Base-by-base conservation (phyloP, 2,797 vertebrate species). In the Staurois parvus region DNA sequence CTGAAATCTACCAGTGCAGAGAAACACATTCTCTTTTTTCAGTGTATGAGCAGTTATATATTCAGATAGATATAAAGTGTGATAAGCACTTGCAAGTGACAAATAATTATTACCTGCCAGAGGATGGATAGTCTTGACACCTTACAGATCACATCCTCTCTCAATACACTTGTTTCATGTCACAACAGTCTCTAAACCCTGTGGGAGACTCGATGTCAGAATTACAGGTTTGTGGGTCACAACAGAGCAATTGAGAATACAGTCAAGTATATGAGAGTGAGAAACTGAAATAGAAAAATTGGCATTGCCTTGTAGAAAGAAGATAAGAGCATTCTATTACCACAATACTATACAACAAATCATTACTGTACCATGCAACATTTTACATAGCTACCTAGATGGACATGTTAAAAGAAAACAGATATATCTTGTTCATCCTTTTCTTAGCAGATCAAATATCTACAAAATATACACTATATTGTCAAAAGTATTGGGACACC, bases 91-190 rank as follows among this genome's bases (percentile, higher is more conserved):
- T 34, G 45, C 52, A 80, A 80, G 42, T 80, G 78, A 80, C 78
- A 80, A 80, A 80, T 80, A 80, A 80, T 80, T 80, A 70, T 80
- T 66, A 80, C 67, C 78, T 80, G 78, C 67, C 52, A 66, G 30
- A 80, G 67, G 42, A 80, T 72, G 78, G 67, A 70, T 70, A 32
- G 78, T 70, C 78, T 59, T 80, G 78, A 80, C 78, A 72, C 45
- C 21, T 56, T 70, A 72, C 67, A 70, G 67, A 70, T 72, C 67
- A 56, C 24, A 80, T 80, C 78, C 69, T 72, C 67, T 72, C 45
- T 45, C 78, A 70, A 72, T 40, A 79, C 66, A 68, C 30, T 68
- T 70, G 11, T 70, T 28, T 80, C 78, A 70, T 80, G 78, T 80
- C 78, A 80, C 67, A 80, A 80, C 67, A 80, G 69, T 80, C 67